Evolutionary conservation across 1,140 invertebrate genomes (phyloP).

Genomic region (Adelges cooleyi): DNA sequence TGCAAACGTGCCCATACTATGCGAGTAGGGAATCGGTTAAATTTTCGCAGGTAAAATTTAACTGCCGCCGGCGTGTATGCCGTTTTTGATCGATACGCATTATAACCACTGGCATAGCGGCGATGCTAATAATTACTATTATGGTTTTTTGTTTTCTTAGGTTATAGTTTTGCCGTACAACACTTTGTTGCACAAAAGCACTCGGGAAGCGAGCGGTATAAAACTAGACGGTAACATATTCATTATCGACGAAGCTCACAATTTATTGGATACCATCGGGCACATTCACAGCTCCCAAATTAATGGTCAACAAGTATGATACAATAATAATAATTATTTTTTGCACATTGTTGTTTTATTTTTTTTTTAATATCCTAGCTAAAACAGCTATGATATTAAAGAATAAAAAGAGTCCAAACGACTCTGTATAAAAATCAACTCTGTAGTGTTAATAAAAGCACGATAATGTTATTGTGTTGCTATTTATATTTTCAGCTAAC

Average conservation of each 20-base stretch:
- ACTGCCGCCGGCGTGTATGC: no score
- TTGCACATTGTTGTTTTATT: no score
- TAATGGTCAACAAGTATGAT: conserved; percentile 48
- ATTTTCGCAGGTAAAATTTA: conserved; percentile 54
- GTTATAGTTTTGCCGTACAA: conserved; percentile 76
- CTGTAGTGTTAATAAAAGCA: no score
- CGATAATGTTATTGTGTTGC: neutral
- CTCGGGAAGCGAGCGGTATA: conserved; percentile 73
- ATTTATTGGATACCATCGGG: conserved; percentile 81
- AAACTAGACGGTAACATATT: conserved; percentile 72
- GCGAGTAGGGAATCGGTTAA: conserved; percentile 63
- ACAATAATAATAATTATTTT: no score
- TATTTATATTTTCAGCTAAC: conserved; percentile 34
- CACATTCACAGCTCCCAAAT: conserved; percentile 71
- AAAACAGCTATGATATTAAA: no score
- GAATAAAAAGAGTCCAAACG: no score
- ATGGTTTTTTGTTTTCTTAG: conserved; percentile 36
- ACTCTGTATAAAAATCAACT: no score
- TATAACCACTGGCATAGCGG: no score
- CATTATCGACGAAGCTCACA: conserved; percentile 96
- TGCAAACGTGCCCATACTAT: conserved; percentile 85
- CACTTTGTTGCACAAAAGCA: conserved; percentile 73
- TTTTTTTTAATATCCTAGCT: no score
- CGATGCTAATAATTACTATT: no score
- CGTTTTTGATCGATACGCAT: no score